These are phyloP conservation scores for Alca torda DNA, from an alignment of 2,797 vertebrate species.

Conservation along the genomic window DNA sequence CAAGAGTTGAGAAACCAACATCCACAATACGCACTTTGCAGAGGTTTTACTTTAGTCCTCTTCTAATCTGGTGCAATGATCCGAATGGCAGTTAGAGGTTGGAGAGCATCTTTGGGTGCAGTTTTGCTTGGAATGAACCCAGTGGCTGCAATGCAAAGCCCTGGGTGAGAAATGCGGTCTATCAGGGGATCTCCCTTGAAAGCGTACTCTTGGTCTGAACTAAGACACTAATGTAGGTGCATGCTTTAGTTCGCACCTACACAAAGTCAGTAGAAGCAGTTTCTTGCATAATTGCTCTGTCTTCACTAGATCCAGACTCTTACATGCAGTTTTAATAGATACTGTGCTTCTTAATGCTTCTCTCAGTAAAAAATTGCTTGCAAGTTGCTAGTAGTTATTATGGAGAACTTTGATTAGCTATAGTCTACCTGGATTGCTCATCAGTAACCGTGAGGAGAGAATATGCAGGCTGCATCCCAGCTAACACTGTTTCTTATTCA, in stretches of 20 bases:
- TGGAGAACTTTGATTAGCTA: background rate
- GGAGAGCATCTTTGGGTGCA: background rate
- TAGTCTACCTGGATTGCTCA: background rate
- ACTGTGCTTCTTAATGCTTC: background rate
- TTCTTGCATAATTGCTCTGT: background rate
- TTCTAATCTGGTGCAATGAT: background rate
- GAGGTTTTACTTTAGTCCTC: background rate
- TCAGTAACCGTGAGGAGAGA: background rate
- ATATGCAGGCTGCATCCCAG: background rate
- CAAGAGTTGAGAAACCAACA: background rate
- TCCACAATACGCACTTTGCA: accelerated
- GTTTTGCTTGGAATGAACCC: background rate
- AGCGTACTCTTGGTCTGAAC: background rate
- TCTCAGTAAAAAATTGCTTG: background rate
- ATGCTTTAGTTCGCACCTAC: background rate
- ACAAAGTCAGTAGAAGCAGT: background rate
- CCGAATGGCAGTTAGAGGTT: too few relatives aligned
- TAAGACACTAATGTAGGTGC: background rate
- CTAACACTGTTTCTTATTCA: background rate
- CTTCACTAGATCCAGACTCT: background rate
- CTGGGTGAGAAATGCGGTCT: background rate
- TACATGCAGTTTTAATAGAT: background rate
- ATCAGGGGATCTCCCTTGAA: background rate
- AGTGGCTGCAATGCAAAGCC: background rate
- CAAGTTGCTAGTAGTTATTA: background rate